Percentiles rank a stretch among this genome's conserved stretches.
Conservation (phyloP, 2,888 invertebrate genomes). For the Pedicia rivosa region DNA sequence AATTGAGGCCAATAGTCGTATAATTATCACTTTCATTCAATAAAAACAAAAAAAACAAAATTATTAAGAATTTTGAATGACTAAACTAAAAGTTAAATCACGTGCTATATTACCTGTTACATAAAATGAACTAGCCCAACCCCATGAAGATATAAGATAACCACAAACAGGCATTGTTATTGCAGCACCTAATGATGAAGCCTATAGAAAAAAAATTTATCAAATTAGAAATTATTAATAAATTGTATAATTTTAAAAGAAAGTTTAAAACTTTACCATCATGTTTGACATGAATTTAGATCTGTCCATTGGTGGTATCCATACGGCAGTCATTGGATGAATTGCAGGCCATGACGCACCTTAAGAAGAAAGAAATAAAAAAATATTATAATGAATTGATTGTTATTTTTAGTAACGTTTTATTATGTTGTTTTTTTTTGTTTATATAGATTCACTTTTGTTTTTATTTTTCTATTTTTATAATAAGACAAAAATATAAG, state of each 20-base stretch:
- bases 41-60: neutral
- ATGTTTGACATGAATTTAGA: conserved; percentile 86
- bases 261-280: conserved; percentile 46
- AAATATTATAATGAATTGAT: too few species aligned
- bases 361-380: conserved; percentile 28
- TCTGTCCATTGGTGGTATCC: conserved; percentile 89
- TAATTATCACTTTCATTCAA: too few species aligned
- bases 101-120: conserved; percentile 58
- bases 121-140: conserved; percentile 86
- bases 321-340: conserved; percentile 80
- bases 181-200: conserved; percentile 82
- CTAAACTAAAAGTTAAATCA: conserved; percentile 1
- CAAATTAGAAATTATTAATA: conserved; percentile 3
- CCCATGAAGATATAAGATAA: conserved; percentile 57
- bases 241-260: neutral
- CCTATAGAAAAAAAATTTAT: conserved; percentile 34
- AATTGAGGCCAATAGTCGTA: too few species aligned
- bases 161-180: conserved; percentile 80
- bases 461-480: too few species aligned
- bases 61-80: neutral
- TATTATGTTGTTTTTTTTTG: too few species aligned
- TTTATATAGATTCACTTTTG: too few species aligned
- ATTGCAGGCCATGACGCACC: conserved; percentile 90
- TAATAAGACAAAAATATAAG: too few species aligned
- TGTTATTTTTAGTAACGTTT: too few species aligned